Evolutionary conservation across 2,113 vertebrate genomes (phyloP).

Genomic region (Triplophysa rosa): DNA sequence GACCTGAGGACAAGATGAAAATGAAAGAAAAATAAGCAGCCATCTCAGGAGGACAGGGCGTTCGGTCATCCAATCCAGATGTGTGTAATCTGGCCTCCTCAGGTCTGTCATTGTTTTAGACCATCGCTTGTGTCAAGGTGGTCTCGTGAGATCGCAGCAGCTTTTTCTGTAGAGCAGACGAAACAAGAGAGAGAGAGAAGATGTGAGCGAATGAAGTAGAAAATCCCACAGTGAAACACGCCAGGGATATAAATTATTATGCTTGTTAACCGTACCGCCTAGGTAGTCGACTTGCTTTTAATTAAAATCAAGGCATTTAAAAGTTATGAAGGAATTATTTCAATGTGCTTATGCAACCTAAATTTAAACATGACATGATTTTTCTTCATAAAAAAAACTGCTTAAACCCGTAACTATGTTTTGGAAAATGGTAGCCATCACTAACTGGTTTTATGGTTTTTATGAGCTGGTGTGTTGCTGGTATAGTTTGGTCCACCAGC

Average conservation of each 20-base stretch:
- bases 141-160: constrained; percentile 60
- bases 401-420: no score
- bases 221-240: neutral
- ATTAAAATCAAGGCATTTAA: constrained; percentile 19
- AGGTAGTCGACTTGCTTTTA: constrained; percentile 26
- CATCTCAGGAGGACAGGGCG: constrained; percentile 40
- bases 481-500: no score
- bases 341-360: neutral
- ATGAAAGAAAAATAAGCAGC: constrained; percentile 52
- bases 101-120: constrained; percentile 56
- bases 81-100: constrained; percentile 60
- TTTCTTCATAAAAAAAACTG: neutral
- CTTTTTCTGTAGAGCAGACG: constrained; percentile 57
- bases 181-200: constrained; percentile 43
- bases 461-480: no score
- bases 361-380: neutral
- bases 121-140: constrained; percentile 47
- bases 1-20: constrained; percentile 49
- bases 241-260: neutral
- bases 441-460: neutral
- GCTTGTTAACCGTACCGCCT: constrained; percentile 21
- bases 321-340: neutral
- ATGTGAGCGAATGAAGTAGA: neutral
- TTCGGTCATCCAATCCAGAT: constrained; percentile 64
- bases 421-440: neutral